A percentile compares a stretch with the other conserved stretches of the same genome.
These are phyloP conservation scores for Tiliacea aurago DNA, from an alignment of 2,888 invertebrate genomes.

Conservation along the genomic window DNA sequence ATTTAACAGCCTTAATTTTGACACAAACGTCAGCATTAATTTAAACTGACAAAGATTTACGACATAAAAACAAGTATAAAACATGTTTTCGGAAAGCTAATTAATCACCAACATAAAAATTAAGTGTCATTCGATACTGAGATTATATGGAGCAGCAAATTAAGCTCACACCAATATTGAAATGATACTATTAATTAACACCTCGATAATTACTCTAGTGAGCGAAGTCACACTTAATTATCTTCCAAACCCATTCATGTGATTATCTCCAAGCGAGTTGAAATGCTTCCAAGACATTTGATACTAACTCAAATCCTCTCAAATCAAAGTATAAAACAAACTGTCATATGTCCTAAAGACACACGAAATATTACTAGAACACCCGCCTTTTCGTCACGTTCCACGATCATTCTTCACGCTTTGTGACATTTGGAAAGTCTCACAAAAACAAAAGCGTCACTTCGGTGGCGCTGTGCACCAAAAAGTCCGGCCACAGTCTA, in stretches of 20 bases:
- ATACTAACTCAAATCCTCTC: conserved; percentile 47
- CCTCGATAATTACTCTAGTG: conserved; percentile 47
- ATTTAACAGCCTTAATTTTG: conserved; percentile 39
- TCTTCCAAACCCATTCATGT: conserved; percentile 26
- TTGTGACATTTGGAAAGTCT: conserved; percentile 69
- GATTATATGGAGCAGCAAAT: conserved; percentile 49
- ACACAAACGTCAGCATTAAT: conserved; percentile 37
- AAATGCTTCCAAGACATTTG: conserved; percentile 44
- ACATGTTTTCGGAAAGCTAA: conserved; percentile 45
- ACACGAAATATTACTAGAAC: conserved; percentile 66
- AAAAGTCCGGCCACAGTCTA: conserved; percentile 48
- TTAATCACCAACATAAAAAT: conserved; percentile 52
- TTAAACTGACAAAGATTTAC: conserved; percentile 55
- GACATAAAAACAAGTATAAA: conserved; percentile 47
- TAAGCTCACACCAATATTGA: conserved; percentile 40
- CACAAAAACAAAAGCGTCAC: conserved; percentile 69
- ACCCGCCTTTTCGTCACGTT: conserved; percentile 71
- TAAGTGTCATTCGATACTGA: conserved; percentile 52
- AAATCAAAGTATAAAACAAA: conserved; percentile 62
- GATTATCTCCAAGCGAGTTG: conserved; percentile 32
- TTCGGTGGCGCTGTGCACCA: conserved; percentile 40
- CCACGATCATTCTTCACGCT: conserved; percentile 71
- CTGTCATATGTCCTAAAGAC: conserved; percentile 65
- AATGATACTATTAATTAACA: conserved; percentile 49
- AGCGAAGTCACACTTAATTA: conserved; percentile 40